These are phyloP conservation scores for Nysson spinosus DNA, from an alignment of 2,888 invertebrate species.

Conservation along the genomic window DNA sequence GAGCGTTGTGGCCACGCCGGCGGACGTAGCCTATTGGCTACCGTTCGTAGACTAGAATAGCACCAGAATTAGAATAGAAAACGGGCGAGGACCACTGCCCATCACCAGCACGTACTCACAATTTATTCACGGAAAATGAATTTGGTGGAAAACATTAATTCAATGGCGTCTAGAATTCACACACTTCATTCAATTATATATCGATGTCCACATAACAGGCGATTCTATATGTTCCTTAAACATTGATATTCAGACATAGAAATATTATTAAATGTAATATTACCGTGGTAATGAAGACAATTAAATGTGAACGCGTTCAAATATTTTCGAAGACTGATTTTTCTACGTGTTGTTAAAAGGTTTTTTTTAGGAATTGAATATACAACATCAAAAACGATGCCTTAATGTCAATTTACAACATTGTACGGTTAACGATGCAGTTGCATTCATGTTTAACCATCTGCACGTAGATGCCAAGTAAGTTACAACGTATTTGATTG, in stretches of 20 bases:
- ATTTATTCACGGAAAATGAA: neutral
- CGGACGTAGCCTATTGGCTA: conserved; percentile 60
- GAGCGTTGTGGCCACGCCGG: conserved; percentile 31
- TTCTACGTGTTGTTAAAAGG: too few species aligned
- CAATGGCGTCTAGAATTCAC: too few species aligned
- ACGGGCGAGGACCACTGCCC: conserved; percentile 44
- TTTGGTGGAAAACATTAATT: too few species aligned
- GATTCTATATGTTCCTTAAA: too few species aligned
- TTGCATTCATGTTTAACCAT: neutral
- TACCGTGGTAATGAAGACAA: too few species aligned
- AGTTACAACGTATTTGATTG: conserved; percentile 28
- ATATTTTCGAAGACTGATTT: too few species aligned
- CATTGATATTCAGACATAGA: too few species aligned
- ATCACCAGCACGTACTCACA: neutral
- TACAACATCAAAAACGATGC: neutral
- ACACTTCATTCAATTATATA: too few species aligned
- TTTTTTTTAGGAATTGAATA: too few species aligned
- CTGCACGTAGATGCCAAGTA: conserved; percentile 30
- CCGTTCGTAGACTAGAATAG: conserved; percentile 58
- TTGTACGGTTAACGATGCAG: neutral
- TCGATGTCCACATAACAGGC: too few species aligned
- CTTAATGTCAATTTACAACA: neutral
- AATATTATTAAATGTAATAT: too few species aligned
- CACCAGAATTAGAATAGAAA: conserved; percentile 61
- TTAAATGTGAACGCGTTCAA: too few species aligned